Conservation (phyloP, 2,113 vertebrate species). For the Rousettus leschenaultii region DNA sequence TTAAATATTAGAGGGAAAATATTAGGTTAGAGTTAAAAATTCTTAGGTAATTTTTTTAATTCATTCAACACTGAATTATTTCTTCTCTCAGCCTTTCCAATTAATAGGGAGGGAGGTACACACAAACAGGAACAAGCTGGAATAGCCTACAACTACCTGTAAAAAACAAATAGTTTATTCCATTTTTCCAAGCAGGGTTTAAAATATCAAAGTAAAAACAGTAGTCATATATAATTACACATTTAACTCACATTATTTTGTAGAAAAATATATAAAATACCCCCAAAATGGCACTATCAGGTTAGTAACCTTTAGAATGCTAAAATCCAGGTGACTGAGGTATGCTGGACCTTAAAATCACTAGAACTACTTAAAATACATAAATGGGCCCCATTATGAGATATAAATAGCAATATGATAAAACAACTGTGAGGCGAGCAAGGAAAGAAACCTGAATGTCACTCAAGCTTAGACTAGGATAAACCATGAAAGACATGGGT, state of each 20-base stretch:
- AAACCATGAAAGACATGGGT: not conserved
- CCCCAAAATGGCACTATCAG: not conserved
- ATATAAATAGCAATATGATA: not conserved
- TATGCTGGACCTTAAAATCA: not conserved
- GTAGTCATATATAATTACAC: not conserved
- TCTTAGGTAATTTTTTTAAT: not conserved
- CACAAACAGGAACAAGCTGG: not conserved
- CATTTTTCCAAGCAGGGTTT: not conserved
- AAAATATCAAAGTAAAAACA: constrained; percentile 44
- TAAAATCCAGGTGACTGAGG: not conserved
- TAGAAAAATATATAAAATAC: constrained; percentile 22
- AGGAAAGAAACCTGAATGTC: not conserved
- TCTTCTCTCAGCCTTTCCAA: not conserved
- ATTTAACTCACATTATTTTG: constrained; percentile 23
- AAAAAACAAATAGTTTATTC: not conserved
- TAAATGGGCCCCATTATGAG: not conserved
- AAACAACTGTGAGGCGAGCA: not conserved
- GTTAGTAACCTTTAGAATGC: not conserved
- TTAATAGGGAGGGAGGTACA: not conserved
- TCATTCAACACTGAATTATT: not conserved
- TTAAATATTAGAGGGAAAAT: not conserved
- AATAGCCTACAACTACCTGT: not conserved
- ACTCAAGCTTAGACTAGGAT: not conserved
- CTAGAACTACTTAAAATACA: not conserved
- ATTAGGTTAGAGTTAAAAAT: not conserved